Evolutionary conservation across 2,888 invertebrate species (phyloP), one percentile per base, ranked within the genome.

Genomic region (Scaeva pyrastri): DNA sequence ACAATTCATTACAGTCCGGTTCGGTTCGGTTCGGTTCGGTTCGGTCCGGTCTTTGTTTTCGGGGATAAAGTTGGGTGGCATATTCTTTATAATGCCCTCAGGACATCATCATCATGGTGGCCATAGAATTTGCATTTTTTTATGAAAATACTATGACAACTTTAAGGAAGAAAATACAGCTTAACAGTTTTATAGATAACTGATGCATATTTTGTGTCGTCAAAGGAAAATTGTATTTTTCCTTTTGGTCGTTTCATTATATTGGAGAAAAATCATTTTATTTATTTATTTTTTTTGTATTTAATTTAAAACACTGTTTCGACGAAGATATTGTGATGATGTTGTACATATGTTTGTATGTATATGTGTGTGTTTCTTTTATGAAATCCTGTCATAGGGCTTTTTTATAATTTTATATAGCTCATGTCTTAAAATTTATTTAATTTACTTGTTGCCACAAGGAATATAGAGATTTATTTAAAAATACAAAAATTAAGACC

Each of bases 211-310:
- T n/a, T n/a, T 68, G 6, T 45, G 52, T 75, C 72, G 64, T 71
- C 56, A 68, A 68, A 83, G 77, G 77, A 48, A 8, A 66, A 45
- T 73, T 78, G 62, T 43, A 8, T 19, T 5, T 12, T 19, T 39
- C 50, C 7, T 5, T 21, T 0, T 16, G 31, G 50, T 50, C 26
- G 16, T 45, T 45, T 16, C 16, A 5, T 21, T 52, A 48, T 68
- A 39, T 48, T 36, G 19, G 0, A 48, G 48, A 36, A 12, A 8
- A 14, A 2, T 31, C 4, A 7, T 64, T 36, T 77, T 36, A 12
- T 78, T 58, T 58, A 14, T 50, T 39, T 21, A 21, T 19, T 55
- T 7, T 14, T 16, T 68, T n/a, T 21, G 4, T 0, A 36, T 16
- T 45, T 55, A 6, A 41, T 36, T 48, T 74, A 8, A 11, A 8